A percentile compares a stretch with the other conserved stretches of the same genome.
Conservation (phyloP, 2,888 invertebrate species). For the Dysmachus trigonus region DNA sequence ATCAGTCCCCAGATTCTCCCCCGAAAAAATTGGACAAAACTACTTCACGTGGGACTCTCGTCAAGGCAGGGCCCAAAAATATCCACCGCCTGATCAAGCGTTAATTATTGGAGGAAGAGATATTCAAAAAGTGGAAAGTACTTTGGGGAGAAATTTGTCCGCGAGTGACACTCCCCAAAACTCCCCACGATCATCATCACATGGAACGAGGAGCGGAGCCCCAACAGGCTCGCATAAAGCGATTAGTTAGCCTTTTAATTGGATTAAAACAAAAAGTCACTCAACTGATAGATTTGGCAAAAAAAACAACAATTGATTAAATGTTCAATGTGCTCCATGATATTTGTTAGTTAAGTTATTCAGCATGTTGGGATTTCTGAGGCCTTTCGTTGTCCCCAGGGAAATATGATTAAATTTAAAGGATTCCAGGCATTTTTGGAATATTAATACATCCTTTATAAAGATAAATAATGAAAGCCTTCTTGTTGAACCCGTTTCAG, state of each 20-base stretch:
- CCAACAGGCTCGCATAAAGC: neutral
- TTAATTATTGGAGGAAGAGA: neutral
- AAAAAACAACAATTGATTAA: neutral
- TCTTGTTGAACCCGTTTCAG: neutral
- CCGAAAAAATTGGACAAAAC: neutral
- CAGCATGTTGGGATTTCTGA: neutral
- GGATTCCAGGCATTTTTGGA: neutral
- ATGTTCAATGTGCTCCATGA: neutral
- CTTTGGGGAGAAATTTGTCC: neutral
- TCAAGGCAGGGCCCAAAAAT: neutral
- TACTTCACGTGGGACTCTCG: neutral
- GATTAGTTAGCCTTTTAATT: neutral
- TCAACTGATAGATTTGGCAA: neutral
- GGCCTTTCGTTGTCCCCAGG: neutral
- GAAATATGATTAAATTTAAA: neutral
- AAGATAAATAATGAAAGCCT: neutral
- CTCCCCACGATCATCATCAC: too few relatives aligned
- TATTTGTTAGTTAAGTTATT: neutral
- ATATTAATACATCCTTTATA: neutral
- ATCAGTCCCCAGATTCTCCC: neutral
- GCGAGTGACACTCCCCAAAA: neutral
- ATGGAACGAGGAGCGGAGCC: neutral
- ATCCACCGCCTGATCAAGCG: neutral
- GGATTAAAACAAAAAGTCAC: neutral
- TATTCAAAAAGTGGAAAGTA: neutral